Percentiles rank a stretch among this genome's conserved stretches.
These are phyloP conservation scores for Lathamus discolor DNA, from an alignment of 2,113 vertebrate species.

Conservation along the genomic window DNA sequence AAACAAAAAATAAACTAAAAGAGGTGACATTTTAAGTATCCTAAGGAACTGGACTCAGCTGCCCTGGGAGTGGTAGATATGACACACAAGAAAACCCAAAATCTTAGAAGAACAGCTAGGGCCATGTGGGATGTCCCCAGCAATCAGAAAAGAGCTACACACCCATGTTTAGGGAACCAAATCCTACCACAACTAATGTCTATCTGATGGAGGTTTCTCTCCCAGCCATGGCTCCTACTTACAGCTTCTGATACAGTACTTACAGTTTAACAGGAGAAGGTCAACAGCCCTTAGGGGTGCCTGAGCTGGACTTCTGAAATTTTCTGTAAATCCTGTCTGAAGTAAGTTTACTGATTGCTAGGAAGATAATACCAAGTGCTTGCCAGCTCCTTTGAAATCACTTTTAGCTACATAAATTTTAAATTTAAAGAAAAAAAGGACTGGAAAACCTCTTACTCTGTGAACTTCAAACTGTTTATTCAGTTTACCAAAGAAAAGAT, in stretches of 20 bases:
- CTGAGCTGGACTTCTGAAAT: background rate
- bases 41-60: background rate
- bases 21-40: background rate
- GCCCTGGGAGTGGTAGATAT: background rate
- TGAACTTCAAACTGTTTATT: background rate
- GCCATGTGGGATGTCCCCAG: background rate
- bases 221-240: accelerated
- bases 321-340: background rate
- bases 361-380: background rate
- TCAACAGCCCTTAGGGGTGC: background rate
- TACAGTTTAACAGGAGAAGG: background rate
- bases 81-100: background rate
- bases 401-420: background rate
- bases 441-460: background rate
- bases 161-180: background rate
- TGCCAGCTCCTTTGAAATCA: background rate
- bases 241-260: background rate
- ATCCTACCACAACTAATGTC: background rate
- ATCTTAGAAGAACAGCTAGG: background rate
- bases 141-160: background rate
- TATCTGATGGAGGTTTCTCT: background rate
- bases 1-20: background rate
- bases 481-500: background rate
- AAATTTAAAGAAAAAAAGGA: background rate
- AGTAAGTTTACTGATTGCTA: background rate